A percentile compares a stretch with the other conserved stretches of the same genome.
Evolutionary conservation across 2,888 invertebrate species (phyloP).

Genomic region (Smittia sp.): DNA sequence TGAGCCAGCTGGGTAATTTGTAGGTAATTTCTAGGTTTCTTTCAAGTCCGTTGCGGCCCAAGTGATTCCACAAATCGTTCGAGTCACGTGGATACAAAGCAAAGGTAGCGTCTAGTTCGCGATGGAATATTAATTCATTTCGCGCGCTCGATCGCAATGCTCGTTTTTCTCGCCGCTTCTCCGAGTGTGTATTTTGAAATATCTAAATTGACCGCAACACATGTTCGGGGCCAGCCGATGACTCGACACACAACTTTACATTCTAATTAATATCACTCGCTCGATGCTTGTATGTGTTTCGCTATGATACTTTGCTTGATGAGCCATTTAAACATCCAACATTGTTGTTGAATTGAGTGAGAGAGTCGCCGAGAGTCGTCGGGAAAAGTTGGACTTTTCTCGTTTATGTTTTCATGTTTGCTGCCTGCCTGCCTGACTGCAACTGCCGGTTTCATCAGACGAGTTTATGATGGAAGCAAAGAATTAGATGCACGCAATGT

Average conservation of each 20-base stretch:
- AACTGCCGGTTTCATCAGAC: not conserved
- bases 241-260: not conserved
- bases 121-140: slow-evolving; percentile 12
- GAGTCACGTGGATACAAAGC: slow-evolving; percentile 17
- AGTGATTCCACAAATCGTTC: slow-evolving; percentile 29
- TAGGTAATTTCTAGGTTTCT: not conserved
- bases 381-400: not conserved
- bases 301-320: slow-evolving; percentile 6
- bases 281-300: not conserved
- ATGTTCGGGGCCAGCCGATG: slow-evolving; percentile 29
- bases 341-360: not conserved
- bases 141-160: not conserved
- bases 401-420: not conserved
- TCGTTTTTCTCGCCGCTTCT: not conserved
- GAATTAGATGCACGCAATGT: slow-evolving; percentile 22
- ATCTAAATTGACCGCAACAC: slow-evolving; percentile 39
- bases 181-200: slow-evolving; percentile 34
- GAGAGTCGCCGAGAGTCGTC: not conserved
- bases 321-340: not conserved
- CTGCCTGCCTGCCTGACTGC: not conserved
- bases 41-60: slow-evolving; percentile 4
- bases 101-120: not conserved
- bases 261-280: slow-evolving; percentile 5
- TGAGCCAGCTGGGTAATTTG: not conserved
- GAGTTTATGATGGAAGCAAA: not conserved